These are phyloP conservation scores for Vulpes ferrilata DNA, from an alignment of 2,113 vertebrate species.

Conservation along the genomic window DNA sequence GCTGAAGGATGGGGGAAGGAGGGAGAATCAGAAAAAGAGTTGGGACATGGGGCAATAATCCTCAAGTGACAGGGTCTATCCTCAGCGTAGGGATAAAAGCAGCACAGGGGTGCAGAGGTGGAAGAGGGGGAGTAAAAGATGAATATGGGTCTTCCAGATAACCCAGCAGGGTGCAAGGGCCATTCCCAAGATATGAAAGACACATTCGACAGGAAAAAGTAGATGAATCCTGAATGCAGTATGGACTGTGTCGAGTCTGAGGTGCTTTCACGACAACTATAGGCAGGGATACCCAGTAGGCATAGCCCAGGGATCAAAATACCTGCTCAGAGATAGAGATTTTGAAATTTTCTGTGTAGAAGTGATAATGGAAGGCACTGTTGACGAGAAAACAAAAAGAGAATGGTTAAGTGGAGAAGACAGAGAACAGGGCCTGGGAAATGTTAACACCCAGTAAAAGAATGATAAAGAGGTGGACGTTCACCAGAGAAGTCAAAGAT, in stretches of 20 bases:
- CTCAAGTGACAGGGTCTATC: not conserved
- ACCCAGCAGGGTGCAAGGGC: not conserved
- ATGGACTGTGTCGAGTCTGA: rapidly evolving
- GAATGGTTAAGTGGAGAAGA: not conserved
- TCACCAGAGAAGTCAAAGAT: not conserved
- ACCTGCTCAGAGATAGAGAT: not conserved
- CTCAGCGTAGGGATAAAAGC: rapidly evolving
- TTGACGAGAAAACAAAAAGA: not conserved
- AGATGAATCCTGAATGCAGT: rapidly evolving
- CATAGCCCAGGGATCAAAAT: not conserved
- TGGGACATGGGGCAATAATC: rapidly evolving
- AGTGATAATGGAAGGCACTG: not conserved
- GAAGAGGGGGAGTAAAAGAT: not conserved
- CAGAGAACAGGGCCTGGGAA: not conserved
- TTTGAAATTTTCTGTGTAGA: not conserved
- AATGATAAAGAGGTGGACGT: not conserved
- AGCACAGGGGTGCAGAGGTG: not conserved
- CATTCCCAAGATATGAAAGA: not conserved
- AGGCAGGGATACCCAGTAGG: not conserved
- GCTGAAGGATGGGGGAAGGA: not conserved
- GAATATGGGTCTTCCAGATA: not conserved
- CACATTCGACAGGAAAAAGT: rapidly evolving
- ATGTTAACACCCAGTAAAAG: not conserved
- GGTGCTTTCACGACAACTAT: not conserved
- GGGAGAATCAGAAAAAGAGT: not conserved